Conservation (phyloP, 2,113 vertebrate species). For the Hiodon tergisus region DNA sequence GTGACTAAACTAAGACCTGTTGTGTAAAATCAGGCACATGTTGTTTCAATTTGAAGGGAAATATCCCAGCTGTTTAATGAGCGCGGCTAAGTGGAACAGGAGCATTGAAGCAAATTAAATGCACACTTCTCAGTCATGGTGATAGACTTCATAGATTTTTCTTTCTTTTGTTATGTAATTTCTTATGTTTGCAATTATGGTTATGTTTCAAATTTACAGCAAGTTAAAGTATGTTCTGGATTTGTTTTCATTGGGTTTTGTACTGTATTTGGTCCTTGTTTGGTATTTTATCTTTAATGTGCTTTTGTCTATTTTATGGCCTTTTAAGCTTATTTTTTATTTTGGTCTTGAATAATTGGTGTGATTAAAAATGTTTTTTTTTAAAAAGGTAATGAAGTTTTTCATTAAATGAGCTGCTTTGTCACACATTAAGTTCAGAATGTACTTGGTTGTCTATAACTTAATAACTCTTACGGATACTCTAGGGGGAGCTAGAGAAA, state of each 20-base stretch:
- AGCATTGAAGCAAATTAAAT: slow-evolving; percentile 13
- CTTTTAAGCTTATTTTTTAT: neutral
- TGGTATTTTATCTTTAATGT: neutral
- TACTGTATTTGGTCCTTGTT: neutral
- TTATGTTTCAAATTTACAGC: neutral
- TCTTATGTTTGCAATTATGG: neutral
- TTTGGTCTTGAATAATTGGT: neutral
- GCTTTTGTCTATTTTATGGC: neutral
- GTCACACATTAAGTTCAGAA: neutral
- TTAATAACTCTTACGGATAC: slow-evolving; percentile 21
- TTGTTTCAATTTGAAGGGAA: slow-evolving; percentile 5
- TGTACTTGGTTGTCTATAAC: neutral
- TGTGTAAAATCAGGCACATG: slow-evolving; percentile 3
- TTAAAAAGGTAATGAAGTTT: neutral
- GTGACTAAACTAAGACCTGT: neutral
- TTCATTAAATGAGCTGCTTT: neutral
- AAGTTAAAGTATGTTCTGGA: neutral
- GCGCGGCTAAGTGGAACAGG: slow-evolving; percentile 8
- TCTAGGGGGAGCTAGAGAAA: slow-evolving; percentile 79
- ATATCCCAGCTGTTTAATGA: neutral
- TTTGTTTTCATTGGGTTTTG: neutral
- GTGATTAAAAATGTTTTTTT: neutral
- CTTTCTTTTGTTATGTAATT: neutral
- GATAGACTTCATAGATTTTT: slow-evolving; percentile 6
- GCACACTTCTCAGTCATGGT: neutral